Evolutionary conservation across 2,888 invertebrate species (phyloP).

Genomic region (Philereme vetulata): DNA sequence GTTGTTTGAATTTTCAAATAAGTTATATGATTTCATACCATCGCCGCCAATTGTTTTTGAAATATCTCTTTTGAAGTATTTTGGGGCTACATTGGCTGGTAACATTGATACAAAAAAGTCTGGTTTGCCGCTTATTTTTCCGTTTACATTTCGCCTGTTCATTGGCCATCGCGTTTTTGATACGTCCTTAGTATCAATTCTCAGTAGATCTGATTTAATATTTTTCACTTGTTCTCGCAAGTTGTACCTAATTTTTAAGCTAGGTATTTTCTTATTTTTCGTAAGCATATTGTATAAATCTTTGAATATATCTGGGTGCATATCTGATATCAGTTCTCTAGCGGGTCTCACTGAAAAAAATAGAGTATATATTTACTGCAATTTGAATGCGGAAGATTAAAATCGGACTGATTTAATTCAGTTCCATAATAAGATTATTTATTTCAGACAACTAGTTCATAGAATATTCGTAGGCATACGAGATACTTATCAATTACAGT

Average conservation of each 20-base stretch:
- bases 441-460: too few relatives aligned
- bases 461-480: too few relatives aligned
- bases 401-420: too few relatives aligned
- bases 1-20: slow-evolving; percentile 46
- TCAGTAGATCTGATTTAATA: slow-evolving; percentile 53
- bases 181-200: slow-evolving; percentile 51
- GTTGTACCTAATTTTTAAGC: slow-evolving; percentile 65
- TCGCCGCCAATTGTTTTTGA: slow-evolving; percentile 44
- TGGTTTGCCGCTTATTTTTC: slow-evolving; percentile 27
- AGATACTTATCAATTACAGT: too few relatives aligned
- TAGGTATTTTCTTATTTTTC: slow-evolving; percentile 62
- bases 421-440: too few relatives aligned
- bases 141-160: slow-evolving; percentile 45
- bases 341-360: slow-evolving; percentile 20
- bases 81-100: slow-evolving; percentile 44
- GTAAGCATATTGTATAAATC: slow-evolving; percentile 59
- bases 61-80: slow-evolving; percentile 62
- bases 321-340: slow-evolving; percentile 7
- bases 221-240: slow-evolving; percentile 67
- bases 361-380: neutral
- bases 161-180: slow-evolving; percentile 66
- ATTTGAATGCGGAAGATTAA: too few relatives aligned
- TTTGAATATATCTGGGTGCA: slow-evolving; percentile 55
- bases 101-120: slow-evolving; percentile 40
- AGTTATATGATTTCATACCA: slow-evolving; percentile 43